These are phyloP conservation scores for Ryuthela nishihirai DNA, from an alignment of 2,888 invertebrate genomes.

Conservation along the genomic window DNA sequence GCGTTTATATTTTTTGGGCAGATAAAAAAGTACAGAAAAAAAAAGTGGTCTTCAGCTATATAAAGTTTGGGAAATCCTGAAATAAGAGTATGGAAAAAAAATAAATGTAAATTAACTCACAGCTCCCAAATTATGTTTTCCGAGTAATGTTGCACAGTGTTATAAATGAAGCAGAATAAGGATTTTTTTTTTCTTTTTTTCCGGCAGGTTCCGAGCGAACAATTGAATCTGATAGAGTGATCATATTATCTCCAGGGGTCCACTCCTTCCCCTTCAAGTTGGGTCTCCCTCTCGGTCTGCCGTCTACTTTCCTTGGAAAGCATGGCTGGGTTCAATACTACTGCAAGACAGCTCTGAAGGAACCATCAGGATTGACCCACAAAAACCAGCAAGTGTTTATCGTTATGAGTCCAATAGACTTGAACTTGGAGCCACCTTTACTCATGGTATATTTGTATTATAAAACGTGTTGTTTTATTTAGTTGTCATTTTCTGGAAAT, in stretches of 20 bases:
- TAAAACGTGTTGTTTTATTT: too few relatives aligned
- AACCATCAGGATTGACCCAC: conserved; percentile 83
- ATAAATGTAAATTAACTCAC: too few relatives aligned
- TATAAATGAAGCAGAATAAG: too few relatives aligned
- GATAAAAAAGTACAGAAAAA: too few relatives aligned
- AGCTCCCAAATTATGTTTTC: too few relatives aligned
- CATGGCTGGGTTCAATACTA: conserved; percentile 95
- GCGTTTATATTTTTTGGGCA: too few relatives aligned
- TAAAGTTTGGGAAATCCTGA: too few relatives aligned
- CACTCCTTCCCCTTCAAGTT: conserved; percentile 93
- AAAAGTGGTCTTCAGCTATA: too few relatives aligned
- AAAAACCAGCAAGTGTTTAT: conserved; percentile 97
- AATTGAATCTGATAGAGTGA: conserved; percentile 51
- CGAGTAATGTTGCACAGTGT: too few relatives aligned
- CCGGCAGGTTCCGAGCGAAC: conserved; percentile 18
- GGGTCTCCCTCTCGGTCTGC: conserved; percentile 81
- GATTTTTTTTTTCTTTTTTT: background rate
- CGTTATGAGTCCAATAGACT: conserved; percentile 91
- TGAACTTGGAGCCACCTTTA: conserved; percentile 83
- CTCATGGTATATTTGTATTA: too few relatives aligned
- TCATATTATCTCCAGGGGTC: conserved; percentile 82
- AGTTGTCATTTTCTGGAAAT: too few relatives aligned
- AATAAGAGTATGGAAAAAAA: too few relatives aligned
- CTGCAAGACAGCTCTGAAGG: conserved; percentile 82
- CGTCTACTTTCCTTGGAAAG: conserved; percentile 88